Conservation (phyloP, 2,888 invertebrate species). For the Chromoteleia sp. region DNA sequence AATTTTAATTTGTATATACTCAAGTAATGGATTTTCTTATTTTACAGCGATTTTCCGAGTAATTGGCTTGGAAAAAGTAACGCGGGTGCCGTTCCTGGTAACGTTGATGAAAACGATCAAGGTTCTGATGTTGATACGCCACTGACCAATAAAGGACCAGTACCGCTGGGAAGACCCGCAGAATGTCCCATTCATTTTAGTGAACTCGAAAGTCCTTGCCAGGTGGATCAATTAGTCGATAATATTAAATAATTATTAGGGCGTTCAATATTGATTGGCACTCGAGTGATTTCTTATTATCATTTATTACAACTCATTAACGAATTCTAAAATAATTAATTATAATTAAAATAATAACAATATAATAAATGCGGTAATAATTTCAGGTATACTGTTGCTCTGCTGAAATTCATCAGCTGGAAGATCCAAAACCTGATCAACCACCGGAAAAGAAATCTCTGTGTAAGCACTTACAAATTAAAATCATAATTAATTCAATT, state of each 20-base stretch:
- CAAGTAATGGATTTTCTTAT: too few species aligned
- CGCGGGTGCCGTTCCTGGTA: conserved; percentile 79
- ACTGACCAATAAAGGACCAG: conserved; percentile 74
- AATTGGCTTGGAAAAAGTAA: conserved; percentile 81
- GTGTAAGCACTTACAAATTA: conserved; percentile 73
- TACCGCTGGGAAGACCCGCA: conserved; percentile 79
- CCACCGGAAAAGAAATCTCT: conserved; percentile 82
- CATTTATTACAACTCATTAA: too few species aligned
- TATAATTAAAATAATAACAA: background rate
- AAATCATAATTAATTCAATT: too few species aligned
- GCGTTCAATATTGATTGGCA: too few species aligned
- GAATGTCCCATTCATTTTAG: conserved; percentile 79
- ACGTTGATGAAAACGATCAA: conserved; percentile 81
- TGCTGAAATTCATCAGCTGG: conserved; percentile 81
- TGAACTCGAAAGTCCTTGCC: conserved; percentile 81
- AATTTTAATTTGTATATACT: background rate
- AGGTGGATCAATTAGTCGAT: conserved; percentile 72
- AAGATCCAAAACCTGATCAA: conserved; percentile 80
- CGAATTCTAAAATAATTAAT: too few species aligned
- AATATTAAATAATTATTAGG: too few species aligned
- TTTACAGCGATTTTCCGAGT: conserved; percentile 78
- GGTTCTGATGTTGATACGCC: conserved; percentile 79
- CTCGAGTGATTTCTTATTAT: too few species aligned
- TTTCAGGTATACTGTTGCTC: conserved; percentile 80
- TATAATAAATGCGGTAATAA: too few species aligned